Evolutionary conservation across 2,888 invertebrate species (phyloP).

Genomic region (Diplazon laetatorius): DNA sequence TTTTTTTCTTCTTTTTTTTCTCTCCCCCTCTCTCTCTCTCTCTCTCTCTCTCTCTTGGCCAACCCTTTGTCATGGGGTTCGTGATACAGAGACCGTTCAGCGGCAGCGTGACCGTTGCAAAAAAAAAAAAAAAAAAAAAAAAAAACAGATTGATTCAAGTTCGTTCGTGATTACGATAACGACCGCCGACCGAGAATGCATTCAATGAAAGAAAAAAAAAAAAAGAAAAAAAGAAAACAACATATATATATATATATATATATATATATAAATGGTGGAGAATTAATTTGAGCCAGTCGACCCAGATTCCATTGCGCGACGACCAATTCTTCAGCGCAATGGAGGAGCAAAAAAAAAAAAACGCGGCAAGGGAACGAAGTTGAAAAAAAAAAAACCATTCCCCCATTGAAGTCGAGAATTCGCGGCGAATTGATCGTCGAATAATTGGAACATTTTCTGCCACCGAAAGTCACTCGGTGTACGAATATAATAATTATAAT

Average conservation of each 20-base stretch:
- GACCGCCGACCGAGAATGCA: background rate
- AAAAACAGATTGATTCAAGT: conserved; percentile 30
- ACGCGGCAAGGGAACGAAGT: too few relatives aligned
- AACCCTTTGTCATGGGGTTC: background rate
- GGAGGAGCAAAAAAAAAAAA: conserved; percentile 20
- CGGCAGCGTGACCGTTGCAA: background rate
- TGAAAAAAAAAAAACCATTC: background rate
- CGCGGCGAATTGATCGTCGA: conserved; percentile 4
- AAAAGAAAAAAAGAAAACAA: too few relatives aligned
- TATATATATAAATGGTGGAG: conserved; percentile 6
- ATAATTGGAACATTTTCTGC: conserved; percentile 28
- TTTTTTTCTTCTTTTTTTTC: too few relatives aligned
- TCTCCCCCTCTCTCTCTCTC: too few relatives aligned
- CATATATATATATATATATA: background rate
- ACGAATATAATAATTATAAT: background rate
- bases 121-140: too few relatives aligned
- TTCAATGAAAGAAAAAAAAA: too few relatives aligned
- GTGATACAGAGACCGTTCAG: background rate
- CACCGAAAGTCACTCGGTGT: too few relatives aligned
- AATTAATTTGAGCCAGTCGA: conserved; percentile 49
- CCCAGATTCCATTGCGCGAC: conserved; percentile 39
- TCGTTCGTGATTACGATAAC: background rate
- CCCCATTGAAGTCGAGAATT: background rate
- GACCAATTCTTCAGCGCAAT: conserved; percentile 14
- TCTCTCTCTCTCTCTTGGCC: background rate